Percentiles rank a stretch among this genome's conserved stretches.
Conservation (phyloP, 2,888 invertebrate species). For the Lutraria lutraria region DNA sequence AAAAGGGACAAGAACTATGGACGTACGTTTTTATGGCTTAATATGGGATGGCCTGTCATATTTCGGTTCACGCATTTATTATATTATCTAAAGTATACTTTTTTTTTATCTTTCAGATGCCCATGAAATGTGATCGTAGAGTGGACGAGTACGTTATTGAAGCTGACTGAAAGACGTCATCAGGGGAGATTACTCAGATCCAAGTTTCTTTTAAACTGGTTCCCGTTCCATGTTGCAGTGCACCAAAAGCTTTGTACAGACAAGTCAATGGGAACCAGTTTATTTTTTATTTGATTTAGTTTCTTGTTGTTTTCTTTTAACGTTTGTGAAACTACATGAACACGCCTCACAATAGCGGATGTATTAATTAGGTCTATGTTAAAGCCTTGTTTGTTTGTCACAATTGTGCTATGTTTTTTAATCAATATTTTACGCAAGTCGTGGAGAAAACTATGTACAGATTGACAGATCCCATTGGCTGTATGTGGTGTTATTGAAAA, state of each 20-base stretch:
- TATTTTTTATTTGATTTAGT: neutral
- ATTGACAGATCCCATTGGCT: too few species aligned
- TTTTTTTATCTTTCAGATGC: neutral
- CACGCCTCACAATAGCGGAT: neutral
- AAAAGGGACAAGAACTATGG: too few species aligned
- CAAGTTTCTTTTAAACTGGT: too few species aligned
- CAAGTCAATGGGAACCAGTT: too few species aligned
- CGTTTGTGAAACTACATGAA: neutral
- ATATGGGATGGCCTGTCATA: too few species aligned
- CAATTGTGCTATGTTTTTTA: neutral
- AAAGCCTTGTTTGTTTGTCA: neutral
- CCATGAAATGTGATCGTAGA: neutral
- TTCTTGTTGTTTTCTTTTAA: neutral
- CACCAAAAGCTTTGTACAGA: too few species aligned
- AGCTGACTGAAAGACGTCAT: neutral
- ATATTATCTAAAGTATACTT: too few species aligned
- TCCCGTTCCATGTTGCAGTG: too few species aligned
- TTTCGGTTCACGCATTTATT: too few species aligned
- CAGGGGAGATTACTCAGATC: slow-evolving; percentile 14
- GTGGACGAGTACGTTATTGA: neutral
- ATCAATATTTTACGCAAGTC: neutral
- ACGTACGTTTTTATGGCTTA: too few species aligned
- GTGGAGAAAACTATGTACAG: too few species aligned
- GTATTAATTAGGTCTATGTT: neutral
- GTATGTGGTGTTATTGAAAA: too few species aligned